Percentiles rank a stretch among this genome's conserved stretches.
phyloP scores from a whole-genome alignment of 1,140 invertebrate species.

The Drosophila ananassae region DNA sequence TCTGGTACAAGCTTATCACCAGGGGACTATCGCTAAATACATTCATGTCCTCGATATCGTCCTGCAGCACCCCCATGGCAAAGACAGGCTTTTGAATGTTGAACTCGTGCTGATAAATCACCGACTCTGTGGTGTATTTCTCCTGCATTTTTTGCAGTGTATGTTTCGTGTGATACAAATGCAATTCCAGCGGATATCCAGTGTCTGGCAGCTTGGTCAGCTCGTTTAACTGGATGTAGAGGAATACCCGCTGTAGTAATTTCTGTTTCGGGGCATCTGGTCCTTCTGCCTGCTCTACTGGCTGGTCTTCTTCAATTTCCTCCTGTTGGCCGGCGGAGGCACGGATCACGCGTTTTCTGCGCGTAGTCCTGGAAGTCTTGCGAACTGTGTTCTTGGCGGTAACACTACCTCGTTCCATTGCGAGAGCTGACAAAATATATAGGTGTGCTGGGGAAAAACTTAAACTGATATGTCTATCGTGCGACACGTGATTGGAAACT shows the following conservation, averaged over 20 bases:
- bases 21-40: constrained; percentile 69
- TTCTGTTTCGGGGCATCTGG: background rate
- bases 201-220: constrained; percentile 48
- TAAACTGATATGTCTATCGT: background rate
- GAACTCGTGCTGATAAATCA: constrained; percentile 64
- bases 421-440: background rate
- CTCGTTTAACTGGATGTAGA: constrained; percentile 67
- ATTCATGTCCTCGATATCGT: constrained; percentile 71
- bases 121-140: constrained; percentile 65
- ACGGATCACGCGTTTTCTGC: background rate
- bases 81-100: constrained; percentile 49
- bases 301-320: background rate
- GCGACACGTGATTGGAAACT: background rate
- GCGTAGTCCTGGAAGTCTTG: background rate
- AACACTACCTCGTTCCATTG: background rate
- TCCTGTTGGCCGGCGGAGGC: background rate
- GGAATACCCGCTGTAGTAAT: constrained; percentile 47
- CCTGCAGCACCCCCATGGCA: constrained; percentile 61
- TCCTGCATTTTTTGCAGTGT: constrained; percentile 69
- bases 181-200: constrained; percentile 56
- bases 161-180: constrained; percentile 62
- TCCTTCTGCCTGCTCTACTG: background rate
- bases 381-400: background rate
- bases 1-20: constrained; percentile 61
- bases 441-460: background rate